Conservation (phyloP, 2,797 vertebrate species). For the Spinus olivaceus region DNA sequence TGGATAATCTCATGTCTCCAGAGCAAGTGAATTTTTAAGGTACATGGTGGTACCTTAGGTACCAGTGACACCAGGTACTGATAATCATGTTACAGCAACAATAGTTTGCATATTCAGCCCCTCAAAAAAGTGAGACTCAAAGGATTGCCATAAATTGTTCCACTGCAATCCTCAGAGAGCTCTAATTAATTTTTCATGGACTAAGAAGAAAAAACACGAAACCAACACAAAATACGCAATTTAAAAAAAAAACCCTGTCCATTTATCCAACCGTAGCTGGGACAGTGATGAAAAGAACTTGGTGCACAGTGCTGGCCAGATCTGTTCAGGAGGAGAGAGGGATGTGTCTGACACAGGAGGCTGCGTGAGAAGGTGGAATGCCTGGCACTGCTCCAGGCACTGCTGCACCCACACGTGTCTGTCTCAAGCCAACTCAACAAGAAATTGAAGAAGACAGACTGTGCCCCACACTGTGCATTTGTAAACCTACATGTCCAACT, state of each 20-base stretch:
- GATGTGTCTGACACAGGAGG: not conserved
- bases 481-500: too few species aligned
- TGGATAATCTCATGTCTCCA: not conserved
- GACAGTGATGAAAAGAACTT: not conserved
- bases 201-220: not conserved
- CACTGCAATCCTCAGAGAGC: not conserved
- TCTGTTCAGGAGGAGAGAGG: not conserved
- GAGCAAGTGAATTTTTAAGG: not conserved
- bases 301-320: not conserved
- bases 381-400: not conserved
- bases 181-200: not conserved
- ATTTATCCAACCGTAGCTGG: not conserved
- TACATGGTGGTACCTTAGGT: too few species aligned
- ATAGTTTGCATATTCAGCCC: not conserved
- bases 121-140: not conserved
- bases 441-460: not conserved
- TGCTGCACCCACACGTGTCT: rapidly evolving
- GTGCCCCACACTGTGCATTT: not conserved
- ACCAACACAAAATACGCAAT: not conserved
- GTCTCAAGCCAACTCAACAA: not conserved
- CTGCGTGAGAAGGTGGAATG: not conserved
- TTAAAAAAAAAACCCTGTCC: not conserved
- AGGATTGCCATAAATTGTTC: not conserved
- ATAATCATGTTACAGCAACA: not conserved
- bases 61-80: not conserved